Evolutionary conservation across 2,797 vertebrate genomes (phyloP).

Genomic region (Hafferia zeledoni): DNA sequence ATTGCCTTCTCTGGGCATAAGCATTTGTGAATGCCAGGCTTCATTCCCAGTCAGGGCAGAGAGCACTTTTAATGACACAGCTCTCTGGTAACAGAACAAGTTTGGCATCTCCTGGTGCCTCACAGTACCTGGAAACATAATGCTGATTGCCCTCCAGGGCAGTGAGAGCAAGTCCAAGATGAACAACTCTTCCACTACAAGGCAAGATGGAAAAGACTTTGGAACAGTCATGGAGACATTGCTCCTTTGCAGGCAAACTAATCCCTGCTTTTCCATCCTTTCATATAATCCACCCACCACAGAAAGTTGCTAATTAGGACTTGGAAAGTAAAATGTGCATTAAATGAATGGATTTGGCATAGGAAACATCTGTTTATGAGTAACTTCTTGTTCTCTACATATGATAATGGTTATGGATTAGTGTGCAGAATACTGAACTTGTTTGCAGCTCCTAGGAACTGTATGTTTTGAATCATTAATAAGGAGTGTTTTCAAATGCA

Average conservation of each 20-base stretch:
- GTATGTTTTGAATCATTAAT: constrained; percentile 54
- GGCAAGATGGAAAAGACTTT: constrained; percentile 12
- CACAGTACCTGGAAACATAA: constrained; percentile 5
- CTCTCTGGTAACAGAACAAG: constrained; percentile 19
- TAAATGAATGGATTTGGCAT: constrained; percentile 36
- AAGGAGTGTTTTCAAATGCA: constrained; percentile 12
- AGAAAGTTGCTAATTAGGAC: constrained; percentile 34
- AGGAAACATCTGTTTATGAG: constrained; percentile 49
- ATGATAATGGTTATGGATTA: constrained; percentile 54
- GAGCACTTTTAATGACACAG: neutral
- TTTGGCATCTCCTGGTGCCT: constrained; percentile 15
- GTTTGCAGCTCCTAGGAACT: constrained; percentile 31
- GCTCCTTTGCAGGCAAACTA: constrained; percentile 24
- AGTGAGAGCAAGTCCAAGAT: neutral
- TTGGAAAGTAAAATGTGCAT: constrained; percentile 42
- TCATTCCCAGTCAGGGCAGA: neutral
- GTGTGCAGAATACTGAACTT: constrained; percentile 35
- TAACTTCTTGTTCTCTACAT: constrained; percentile 49
- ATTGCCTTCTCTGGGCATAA: neutral
- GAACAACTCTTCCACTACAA: neutral
- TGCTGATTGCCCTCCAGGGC: neutral
- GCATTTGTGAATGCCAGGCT: neutral
- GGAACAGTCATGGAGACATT: neutral
- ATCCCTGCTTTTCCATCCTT: constrained; percentile 25
- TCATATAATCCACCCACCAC: constrained; percentile 3